Base-by-base conservation (phyloP, 2,797 vertebrate genomes). In the Xenentodon cancila region DNA sequence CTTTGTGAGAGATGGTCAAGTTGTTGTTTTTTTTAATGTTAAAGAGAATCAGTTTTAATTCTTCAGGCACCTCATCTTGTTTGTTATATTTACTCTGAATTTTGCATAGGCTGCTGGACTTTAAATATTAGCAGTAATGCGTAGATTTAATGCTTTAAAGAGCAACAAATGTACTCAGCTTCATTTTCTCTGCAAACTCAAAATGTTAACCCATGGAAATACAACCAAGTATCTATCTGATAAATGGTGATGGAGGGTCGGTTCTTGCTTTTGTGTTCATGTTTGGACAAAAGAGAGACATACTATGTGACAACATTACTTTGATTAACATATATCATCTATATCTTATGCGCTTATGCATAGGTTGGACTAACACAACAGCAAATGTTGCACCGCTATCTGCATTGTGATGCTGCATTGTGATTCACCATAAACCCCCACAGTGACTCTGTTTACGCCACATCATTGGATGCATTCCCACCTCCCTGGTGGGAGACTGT, bases 331-430 rank as follows among this genome's bases (percentile, higher is more conserved):
- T 40, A 40, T 40, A 15, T 40, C 37, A 40, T 40, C 37, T 49
- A 72, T 27, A 21, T 68, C 53, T 68, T 47, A 17, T 21, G 59
- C 42, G 69, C 68, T 54, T 25, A 25, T 25, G 73, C 59, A 63
- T 3, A 9, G 55, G 22, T 49, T 74, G 71, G 64, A 67, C 60
- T 61, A 30, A 8, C 5, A 59, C 77, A 57, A 79, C 51, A 37
- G 43, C 60, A 68, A 66, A 50, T 44, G 57, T 32, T 37, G 71
- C 4, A 58, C 72, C 7, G 64, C 66, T 82, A 68, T 85, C 75
- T 90, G 84, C 82, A 85, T 76, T 86, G 77, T 82, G 70, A 64
- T 77, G 78, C 65, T 73, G 77, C 80, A 72, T 72, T 87, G 81
- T 86, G 77, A 85, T 85, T 84, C 82, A 75, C 71, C 72, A 46